These are phyloP conservation scores for Sarcophaga rosellei DNA, from an alignment of 2,888 invertebrate species.

Conservation along the genomic window DNA sequence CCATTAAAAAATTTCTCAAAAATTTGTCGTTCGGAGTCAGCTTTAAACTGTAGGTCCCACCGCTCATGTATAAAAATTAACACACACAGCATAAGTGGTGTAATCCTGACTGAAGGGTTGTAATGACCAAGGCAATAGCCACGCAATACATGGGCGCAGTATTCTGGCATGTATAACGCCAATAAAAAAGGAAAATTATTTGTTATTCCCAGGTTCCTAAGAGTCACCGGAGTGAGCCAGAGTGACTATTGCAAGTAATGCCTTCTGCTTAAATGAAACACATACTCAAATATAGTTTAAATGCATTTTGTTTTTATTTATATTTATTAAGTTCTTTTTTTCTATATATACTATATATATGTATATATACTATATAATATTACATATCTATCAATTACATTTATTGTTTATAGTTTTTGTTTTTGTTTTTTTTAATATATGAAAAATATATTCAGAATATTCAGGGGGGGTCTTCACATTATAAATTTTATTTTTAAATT, in stretches of 20 bases:
- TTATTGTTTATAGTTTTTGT: slow-evolving; percentile 48
- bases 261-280: neutral
- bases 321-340: slow-evolving; percentile 45
- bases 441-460: slow-evolving; percentile 69
- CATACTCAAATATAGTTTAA: slow-evolving; percentile 34
- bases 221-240: no score
- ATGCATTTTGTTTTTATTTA: slow-evolving; percentile 48
- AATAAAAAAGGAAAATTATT: no score
- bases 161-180: no score
- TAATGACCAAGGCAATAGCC: no score
- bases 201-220: no score
- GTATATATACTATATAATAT: slow-evolving; percentile 36
- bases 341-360: slow-evolving; percentile 2
- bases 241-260: neutral
- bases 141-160: no score
- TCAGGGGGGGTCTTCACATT: slow-evolving; percentile 53
- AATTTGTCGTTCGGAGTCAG: no score
- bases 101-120: no score
- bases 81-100: no score
- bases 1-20: no score
- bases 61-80: no score
- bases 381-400: slow-evolving; percentile 63
- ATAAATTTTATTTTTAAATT: slow-evolving; percentile 22
- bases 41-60: no score
- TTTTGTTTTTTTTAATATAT: slow-evolving; percentile 57